These are phyloP conservation scores for Rutilus rutilus DNA, from an alignment of 2,113 vertebrate genomes.

Conservation along the genomic window DNA sequence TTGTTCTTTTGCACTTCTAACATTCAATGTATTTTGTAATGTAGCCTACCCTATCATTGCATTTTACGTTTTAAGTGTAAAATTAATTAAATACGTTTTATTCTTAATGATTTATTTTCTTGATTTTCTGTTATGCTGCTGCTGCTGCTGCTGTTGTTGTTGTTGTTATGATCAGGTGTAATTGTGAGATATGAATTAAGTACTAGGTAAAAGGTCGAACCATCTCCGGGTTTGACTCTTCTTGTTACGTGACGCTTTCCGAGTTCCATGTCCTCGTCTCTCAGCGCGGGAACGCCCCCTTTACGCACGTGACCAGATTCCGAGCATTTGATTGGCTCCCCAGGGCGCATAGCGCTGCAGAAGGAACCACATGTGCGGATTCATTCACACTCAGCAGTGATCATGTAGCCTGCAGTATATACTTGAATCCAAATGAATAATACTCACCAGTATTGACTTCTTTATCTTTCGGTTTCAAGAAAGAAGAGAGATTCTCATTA, in stretches of 20 bases:
- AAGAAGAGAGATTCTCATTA: neutral
- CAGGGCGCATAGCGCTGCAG: neutral
- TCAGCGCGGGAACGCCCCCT: neutral
- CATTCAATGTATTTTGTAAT: too few relatives aligned
- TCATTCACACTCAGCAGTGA: slow-evolving; percentile 1
- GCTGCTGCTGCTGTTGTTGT: neutral
- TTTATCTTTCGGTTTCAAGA: slow-evolving; percentile 1
- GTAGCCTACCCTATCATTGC: neutral
- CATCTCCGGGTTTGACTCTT: neutral
- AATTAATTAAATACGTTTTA: neutral
- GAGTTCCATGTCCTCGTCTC: neutral
- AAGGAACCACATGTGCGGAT: neutral
- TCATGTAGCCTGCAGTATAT: slow-evolving; percentile 18
- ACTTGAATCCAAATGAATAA: neutral
- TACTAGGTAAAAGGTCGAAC: slow-evolving; percentile 1
- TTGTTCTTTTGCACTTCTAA: neutral
- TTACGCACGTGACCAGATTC: slow-evolving; percentile 2
- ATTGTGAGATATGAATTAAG: neutral
- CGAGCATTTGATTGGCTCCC: slow-evolving; percentile 38
- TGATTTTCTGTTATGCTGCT: neutral
- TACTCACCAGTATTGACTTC: neutral
- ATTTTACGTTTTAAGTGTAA: neutral
- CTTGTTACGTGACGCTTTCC: neutral
- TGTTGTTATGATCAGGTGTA: neutral
- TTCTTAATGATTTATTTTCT: neutral